A percentile compares a stretch with the other conserved stretches of the same genome.
These are phyloP conservation scores for Cossypha polioptera DNA, from an alignment of 2,797 vertebrate genomes.

Conservation along the genomic window DNA sequence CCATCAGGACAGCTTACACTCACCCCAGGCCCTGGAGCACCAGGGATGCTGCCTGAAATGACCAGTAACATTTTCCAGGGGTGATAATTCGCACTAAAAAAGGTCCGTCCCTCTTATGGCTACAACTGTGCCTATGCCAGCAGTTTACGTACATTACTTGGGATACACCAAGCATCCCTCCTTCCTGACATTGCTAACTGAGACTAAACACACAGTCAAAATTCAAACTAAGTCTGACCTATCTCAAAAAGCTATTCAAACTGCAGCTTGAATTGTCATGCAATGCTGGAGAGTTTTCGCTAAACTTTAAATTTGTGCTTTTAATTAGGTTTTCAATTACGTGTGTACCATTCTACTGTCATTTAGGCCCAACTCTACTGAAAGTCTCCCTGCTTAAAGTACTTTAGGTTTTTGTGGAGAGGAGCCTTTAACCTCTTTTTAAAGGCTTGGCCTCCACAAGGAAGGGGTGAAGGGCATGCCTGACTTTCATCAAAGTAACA, in stretches of 20 bases:
- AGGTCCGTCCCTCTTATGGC: neutral
- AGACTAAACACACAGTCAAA: rapidly evolving
- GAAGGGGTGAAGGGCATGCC: too few species aligned
- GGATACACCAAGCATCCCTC: neutral
- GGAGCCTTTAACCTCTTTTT: neutral
- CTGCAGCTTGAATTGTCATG: neutral
- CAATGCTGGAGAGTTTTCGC: neutral
- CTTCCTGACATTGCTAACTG: neutral
- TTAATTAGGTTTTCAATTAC: neutral
- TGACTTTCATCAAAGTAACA: neutral
- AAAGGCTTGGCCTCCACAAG: neutral
- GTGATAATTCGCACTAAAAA: neutral
- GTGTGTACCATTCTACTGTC: neutral
- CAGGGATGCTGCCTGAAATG: neutral
- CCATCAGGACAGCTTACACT: neutral
- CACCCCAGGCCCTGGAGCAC: rapidly evolving
- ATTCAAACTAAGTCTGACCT: neutral
- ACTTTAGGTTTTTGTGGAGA: neutral
- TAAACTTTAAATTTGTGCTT: neutral
- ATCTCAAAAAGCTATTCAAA: neutral
- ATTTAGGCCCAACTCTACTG: neutral
- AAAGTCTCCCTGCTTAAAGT: neutral
- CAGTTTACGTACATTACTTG: neutral
- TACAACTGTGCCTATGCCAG: rapidly evolving
- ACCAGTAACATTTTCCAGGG: neutral